Evolutionary conservation across 1,140 invertebrate species (phyloP).

Genomic region (Pentalonia nigronervosa): DNA sequence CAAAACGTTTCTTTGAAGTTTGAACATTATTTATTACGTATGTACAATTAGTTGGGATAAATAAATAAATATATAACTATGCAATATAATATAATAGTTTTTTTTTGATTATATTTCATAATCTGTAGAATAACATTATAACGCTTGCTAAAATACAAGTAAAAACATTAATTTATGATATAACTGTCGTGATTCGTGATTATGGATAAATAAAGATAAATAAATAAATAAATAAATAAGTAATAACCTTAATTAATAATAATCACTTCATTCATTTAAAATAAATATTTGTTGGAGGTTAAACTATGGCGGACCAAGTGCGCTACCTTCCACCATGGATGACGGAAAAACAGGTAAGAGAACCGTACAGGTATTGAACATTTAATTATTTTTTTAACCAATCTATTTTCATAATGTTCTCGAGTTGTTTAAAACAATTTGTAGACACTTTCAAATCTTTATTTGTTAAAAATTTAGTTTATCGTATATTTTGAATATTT

Average conservation of each 20-base stretch:
- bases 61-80: no score
- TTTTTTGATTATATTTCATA: no score
- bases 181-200: no score
- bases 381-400: not conserved
- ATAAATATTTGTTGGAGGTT: not conserved
- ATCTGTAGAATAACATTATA: no score
- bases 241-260: not conserved
- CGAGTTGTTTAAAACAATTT: not conserved
- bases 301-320: not conserved
- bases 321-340: not conserved
- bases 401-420: not conserved
- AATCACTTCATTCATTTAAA: not conserved
- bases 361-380: no score
- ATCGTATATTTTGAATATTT: not conserved
- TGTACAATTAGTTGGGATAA: no score
- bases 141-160: no score
- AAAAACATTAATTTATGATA: not conserved
- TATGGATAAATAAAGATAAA: not conserved
- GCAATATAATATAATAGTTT: no score
- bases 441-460: not conserved
- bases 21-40: no score
- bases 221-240: not conserved
- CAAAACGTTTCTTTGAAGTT: no score
- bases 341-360: not conserved
- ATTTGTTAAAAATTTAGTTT: no score